These are phyloP conservation scores for Drosophila nigrodunni DNA, from an alignment of 1,140 invertebrate species.

Conservation along the genomic window DNA sequence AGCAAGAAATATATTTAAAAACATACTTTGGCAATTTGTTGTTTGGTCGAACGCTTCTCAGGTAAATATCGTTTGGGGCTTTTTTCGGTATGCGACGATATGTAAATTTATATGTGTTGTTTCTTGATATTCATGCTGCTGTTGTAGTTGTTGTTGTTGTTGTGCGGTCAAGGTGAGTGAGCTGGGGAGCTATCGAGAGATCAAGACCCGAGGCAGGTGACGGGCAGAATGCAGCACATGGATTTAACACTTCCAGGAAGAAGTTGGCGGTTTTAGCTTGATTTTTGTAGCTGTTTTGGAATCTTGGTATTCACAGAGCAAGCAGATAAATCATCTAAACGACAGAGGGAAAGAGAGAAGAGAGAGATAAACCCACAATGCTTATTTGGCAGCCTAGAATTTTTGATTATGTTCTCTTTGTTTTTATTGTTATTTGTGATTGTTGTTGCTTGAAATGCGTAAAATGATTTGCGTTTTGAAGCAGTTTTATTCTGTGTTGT, in stretches of 20 bases:
- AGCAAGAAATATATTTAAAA: conserved; percentile 1
- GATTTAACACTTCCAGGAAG: conserved; percentile 73
- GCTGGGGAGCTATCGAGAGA: conserved; percentile 30
- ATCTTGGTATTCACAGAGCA: conserved; percentile 33
- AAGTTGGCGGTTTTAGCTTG: conserved; percentile 57
- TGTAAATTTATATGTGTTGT: conserved; percentile 52
- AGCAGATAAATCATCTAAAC: conserved; percentile 72
- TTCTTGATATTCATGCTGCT: conserved; percentile 18
- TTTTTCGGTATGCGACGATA: conserved; percentile 30
- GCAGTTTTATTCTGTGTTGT: neutral
- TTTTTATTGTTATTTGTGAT: conserved; percentile 6
- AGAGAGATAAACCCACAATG: conserved; percentile 28
- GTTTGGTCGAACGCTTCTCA: conserved; percentile 21
- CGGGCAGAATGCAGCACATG: conserved; percentile 28
- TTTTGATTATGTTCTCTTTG: conserved; percentile 49
- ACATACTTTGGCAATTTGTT: conserved; percentile 37
- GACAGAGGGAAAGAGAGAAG: too few relatives aligned
- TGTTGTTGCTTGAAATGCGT: conserved; percentile 55
- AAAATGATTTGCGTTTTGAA: conserved; percentile 38
- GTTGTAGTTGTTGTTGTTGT: conserved; percentile 11
- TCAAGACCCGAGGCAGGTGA: conserved; percentile 50
- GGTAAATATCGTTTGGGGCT: conserved; percentile 17
- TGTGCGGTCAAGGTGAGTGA: conserved; percentile 73
- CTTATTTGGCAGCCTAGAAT: conserved; percentile 73
- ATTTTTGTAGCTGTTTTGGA: conserved; percentile 9